Base-by-base conservation (phyloP, 2,113 vertebrate genomes). In the Eonycteris spelaea region DNA sequence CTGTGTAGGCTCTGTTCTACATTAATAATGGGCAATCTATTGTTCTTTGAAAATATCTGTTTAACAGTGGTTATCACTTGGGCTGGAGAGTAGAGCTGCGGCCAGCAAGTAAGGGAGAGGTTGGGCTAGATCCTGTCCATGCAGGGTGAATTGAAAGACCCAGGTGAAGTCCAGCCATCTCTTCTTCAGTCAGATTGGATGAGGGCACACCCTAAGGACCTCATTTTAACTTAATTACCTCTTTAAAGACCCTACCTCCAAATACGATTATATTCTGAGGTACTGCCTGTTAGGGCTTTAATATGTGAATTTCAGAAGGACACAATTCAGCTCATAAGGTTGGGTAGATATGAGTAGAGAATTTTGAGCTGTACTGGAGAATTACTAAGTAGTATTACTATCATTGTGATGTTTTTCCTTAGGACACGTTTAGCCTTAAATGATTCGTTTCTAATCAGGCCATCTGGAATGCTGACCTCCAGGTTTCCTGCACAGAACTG, bases 1-100 rank as follows among this genome's bases (percentile, higher is more conserved):
- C 88, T 91, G 19, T 68, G 53, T 61, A 51, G 15, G 40, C 48
- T 92, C 22, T 91, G 26, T 30, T 90, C 40, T 73, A n/a, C 18
- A 40, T 74, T 97, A 91, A 86, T 78, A 94, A 91, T 86, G 73
- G 57, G 67, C 57, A 96, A 59, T 80, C 35, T 73, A 83, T 79
- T 92, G n/a, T 43, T 92, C 85, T 86, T 92, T 85, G 85, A 61
- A 95, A 94, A 85, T 67, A 57, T 38, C 26, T 88, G 9, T 15
- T 51, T 91, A 43, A 43, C 67, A 51, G 28, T 90, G 75, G 33
- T 24, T 65, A 0, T 51, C 24, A 35, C 53, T 67, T 28, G 28
- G n/a, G 5, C n/a, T 70, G 33, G 35, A 95, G 73, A 35, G 65
- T 6, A 67, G 63, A 63, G 30, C 22, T 10, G 2, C 10, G 22